A percentile compares a stretch with the other conserved stretches of the same genome.
Conservation (phyloP, 1,140 invertebrate species). For the Brachystomella parvula region DNA sequence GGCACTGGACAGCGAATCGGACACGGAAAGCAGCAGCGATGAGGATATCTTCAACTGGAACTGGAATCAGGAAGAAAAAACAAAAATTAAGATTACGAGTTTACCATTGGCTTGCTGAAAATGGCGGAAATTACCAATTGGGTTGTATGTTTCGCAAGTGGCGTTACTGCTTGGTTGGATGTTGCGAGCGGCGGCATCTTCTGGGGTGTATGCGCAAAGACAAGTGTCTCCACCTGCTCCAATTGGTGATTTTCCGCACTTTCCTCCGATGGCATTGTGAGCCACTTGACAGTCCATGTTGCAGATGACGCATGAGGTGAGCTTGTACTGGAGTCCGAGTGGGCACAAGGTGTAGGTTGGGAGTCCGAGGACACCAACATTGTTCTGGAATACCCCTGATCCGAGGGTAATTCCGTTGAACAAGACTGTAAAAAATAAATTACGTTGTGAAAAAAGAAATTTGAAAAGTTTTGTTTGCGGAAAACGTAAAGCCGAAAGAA, state of each 20-base stretch:
- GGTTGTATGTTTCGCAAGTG: neutral
- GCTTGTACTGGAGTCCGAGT: neutral
- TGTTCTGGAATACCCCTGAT: too few relatives aligned
- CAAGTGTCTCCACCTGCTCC: neutral
- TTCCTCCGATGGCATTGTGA: neutral
- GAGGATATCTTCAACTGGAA: neutral
- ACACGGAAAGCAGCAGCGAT: neutral
- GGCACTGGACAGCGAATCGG: neutral
- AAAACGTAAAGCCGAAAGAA: too few relatives aligned
- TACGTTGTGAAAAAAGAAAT: too few relatives aligned
- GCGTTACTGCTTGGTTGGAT: neutral
- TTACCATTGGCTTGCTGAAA: neutral
- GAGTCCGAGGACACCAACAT: neutral
- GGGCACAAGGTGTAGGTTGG: neutral
- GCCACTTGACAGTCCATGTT: neutral
- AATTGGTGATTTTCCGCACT: neutral
- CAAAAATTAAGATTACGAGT: neutral
- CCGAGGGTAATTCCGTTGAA: too few relatives aligned
- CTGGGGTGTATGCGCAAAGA: neutral
- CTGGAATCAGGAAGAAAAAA: neutral
- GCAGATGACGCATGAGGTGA: neutral
- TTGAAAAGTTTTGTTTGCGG: too few relatives aligned
- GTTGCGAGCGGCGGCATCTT: neutral
- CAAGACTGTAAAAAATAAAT: too few relatives aligned
- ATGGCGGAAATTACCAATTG: neutral